Evolutionary conservation across 1,140 invertebrate genomes (phyloP).

Genomic region (Tigriopus japonicus): DNA sequence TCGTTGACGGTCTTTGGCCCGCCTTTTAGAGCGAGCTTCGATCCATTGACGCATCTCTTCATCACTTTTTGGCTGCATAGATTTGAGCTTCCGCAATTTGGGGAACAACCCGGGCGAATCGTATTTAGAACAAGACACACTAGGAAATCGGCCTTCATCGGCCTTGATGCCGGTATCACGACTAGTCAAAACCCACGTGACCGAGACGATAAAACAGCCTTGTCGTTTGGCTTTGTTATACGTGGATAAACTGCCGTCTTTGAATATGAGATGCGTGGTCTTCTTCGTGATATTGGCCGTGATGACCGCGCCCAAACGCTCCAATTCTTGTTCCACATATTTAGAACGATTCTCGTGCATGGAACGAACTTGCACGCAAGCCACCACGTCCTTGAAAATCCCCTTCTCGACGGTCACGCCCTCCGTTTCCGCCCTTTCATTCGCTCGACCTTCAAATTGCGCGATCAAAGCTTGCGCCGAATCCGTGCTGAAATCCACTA

Average conservation of each 20-base stretch:
- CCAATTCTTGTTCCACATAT: background rate
- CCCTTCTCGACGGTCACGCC: too few species aligned
- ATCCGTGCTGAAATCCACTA: too few species aligned
- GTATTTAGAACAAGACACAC: background rate
- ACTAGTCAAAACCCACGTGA: background rate
- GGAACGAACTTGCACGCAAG: too few species aligned
- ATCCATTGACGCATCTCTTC: background rate
- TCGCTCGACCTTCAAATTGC: too few species aligned
- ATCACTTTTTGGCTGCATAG: background rate
- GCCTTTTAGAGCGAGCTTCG: too few species aligned
- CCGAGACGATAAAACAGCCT: background rate
- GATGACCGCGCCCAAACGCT: background rate
- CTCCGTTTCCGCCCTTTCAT: too few species aligned
- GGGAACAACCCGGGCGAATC: background rate
- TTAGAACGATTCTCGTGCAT: too few species aligned
- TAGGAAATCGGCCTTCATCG: background rate
- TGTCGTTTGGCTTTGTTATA: conserved; percentile 1
- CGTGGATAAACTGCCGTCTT: background rate
- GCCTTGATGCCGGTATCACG: background rate
- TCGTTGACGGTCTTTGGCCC: too few species aligned
- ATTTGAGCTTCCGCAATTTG: background rate
- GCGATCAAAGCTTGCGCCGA: too few species aligned
- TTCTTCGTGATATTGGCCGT: background rate
- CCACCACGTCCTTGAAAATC: too few species aligned
- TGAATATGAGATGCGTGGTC: background rate